Evolutionary conservation across 2,888 invertebrate genomes (phyloP).

Genomic region (Amphipyra berbera): DNA sequence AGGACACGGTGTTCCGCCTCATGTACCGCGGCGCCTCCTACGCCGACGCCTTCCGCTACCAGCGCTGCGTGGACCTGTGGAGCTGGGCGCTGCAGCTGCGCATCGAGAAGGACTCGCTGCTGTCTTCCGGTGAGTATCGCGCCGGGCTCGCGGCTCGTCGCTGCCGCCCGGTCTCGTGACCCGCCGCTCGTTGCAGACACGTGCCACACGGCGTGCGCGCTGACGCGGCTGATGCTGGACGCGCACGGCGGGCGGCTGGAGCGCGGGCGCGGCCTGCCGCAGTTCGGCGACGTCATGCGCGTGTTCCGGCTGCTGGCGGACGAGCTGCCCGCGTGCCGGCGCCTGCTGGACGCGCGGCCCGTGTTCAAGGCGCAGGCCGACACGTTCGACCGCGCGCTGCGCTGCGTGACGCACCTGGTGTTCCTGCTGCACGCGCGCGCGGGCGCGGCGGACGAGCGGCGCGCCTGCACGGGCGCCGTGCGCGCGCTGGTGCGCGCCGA

Average conservation of each 20-base stretch:
- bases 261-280: constrained; percentile 81
- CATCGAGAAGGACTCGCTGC: constrained; percentile 93
- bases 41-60: constrained; percentile 93
- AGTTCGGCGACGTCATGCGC: constrained; percentile 92
- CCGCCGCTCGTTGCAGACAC: constrained; percentile 91
- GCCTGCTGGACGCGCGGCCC: constrained; percentile 91
- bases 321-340: constrained; percentile 86
- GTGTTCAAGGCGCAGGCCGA: constrained; percentile 94
- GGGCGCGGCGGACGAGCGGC: constrained; percentile 73
- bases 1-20: constrained; percentile 95
- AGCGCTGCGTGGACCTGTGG: constrained; percentile 97
- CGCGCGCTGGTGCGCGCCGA: constrained; percentile 90
- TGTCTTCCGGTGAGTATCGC: constrained; percentile 70
- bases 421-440: constrained; percentile 91
- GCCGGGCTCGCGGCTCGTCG: neutral
- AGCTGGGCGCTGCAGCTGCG: constrained; percentile 94
- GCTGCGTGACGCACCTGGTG: constrained; percentile 94
- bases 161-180: no score
- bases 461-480: constrained; percentile 83
- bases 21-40: constrained; percentile 94
- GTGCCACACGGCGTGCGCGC: constrained; percentile 95
- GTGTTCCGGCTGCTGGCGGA: constrained; percentile 90
- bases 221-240: constrained; percentile 95
- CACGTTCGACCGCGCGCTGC: constrained; percentile 94
- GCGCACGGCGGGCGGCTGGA: constrained; percentile 90